A percentile compares a stretch with the other conserved stretches of the same genome.
Evolutionary conservation across 2,797 vertebrate species (phyloP).

Genomic region (Xerus rutilus): DNA sequence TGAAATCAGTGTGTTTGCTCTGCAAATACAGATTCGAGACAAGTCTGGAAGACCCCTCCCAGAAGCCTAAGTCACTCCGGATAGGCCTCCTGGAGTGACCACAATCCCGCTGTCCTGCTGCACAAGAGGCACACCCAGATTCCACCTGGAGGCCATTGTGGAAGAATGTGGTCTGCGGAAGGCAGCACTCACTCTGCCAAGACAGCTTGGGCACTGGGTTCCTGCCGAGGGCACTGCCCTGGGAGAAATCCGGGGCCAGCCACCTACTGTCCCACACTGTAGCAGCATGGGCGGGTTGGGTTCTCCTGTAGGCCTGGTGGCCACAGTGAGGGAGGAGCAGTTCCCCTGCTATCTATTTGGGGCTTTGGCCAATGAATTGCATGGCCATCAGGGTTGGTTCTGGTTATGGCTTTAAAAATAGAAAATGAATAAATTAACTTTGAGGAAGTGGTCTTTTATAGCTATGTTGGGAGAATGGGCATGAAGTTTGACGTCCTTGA

Average conservation of each 20-base stretch:
- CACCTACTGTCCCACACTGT: neutral
- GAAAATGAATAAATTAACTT: neutral
- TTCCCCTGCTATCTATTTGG: neutral
- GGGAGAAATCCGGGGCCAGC: neutral
- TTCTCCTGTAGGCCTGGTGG: neutral
- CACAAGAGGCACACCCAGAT: neutral
- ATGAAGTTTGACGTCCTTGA: neutral
- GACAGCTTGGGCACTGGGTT: neutral
- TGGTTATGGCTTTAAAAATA: conserved; percentile 22
- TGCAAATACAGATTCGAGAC: neutral
- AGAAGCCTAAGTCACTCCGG: neutral
- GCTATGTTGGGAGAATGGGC: neutral
- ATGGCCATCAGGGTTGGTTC: conserved; percentile 26
- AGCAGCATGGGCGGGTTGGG: neutral
- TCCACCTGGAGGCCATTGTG: neutral
- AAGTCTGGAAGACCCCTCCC: neutral
- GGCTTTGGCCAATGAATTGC: neutral
- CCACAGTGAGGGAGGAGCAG: neutral
- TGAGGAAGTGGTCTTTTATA: conserved; percentile 33
- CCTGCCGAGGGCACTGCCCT: neutral
- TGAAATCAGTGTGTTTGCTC: conserved; percentile 49
- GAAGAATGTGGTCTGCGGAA: neutral
- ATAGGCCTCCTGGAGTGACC: neutral
- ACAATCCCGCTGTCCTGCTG: no score
- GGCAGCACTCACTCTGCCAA: neutral